Conservation (phyloP, 2,113 vertebrate genomes). For the Clinocottus analis region DNA sequence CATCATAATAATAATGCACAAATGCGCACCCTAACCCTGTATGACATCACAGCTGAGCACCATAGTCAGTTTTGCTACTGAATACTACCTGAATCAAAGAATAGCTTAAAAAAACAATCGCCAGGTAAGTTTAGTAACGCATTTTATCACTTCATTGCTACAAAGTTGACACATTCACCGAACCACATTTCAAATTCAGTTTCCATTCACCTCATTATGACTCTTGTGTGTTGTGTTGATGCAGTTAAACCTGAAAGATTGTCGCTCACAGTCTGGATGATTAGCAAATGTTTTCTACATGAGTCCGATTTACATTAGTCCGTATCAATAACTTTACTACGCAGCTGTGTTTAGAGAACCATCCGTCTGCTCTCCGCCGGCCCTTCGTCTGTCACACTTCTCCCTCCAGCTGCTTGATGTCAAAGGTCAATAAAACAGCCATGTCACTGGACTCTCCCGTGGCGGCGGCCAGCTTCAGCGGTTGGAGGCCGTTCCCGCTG, state of each 20-base stretch:
- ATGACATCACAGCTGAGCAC: constrained; percentile 39
- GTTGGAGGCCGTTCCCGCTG: constrained; percentile 57
- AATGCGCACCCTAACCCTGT: constrained; percentile 27
- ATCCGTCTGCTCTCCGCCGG: neutral
- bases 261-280: constrained; percentile 40
- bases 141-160: constrained; percentile 13
- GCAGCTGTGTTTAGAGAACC: neutral
- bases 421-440: constrained; percentile 84
- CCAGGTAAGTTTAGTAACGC: neutral
- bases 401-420: constrained; percentile 67
- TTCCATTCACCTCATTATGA: neutral
- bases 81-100: constrained; percentile 30
- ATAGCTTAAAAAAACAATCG: constrained; percentile 12
- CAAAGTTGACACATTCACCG: constrained; percentile 27
- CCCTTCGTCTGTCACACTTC: constrained; percentile 51
- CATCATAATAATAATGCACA: constrained; percentile 5
- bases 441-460: constrained; percentile 72
- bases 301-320: constrained; percentile 14
- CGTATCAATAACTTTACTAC: neutral
- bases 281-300: neutral
- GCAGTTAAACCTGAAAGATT: constrained; percentile 39
- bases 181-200: neutral
- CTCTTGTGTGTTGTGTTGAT: neutral
- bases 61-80: constrained; percentile 6
- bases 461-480: constrained; percentile 79